Evolutionary conservation across 2,888 invertebrate genomes (phyloP), one percentile per base, ranked within the genome.

Genomic region (Stramonita haemastoma): DNA sequence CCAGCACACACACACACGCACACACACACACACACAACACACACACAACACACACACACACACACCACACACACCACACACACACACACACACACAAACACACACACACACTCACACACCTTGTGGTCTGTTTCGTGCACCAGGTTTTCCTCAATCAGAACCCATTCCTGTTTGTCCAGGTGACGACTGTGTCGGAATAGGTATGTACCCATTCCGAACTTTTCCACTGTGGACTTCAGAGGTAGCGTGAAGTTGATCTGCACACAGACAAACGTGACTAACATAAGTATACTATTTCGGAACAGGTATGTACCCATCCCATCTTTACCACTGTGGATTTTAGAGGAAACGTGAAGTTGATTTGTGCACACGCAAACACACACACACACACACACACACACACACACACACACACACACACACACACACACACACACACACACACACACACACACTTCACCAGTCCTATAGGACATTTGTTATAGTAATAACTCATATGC

Each of bases 81-180:
- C 5, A 73, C 2, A 73, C n/a, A 26, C 22, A 73, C n/a, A 26
- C 17, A 79, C 17, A 79, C 32, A 79, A 6, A 79, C 32, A 79
- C 11, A 79, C 32, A 34, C 34, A 79, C 5, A 79, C 73, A 73
- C 73, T 46, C 0, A n/a, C 88, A 46, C 29, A 89, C 89, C 89
- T 89, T 46, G 57, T 66, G 56, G 0, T 89, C 85, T 4, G 15
- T 29, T 46, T 85, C 70, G n/a, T 85, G 26, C 22, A 83, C 22
- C 1, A 90, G 46, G 73, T 91, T 91, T 73, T 91, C 91, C 84
- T 91, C 91, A 19, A 91, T 91, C n/a, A 91, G 83, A 11, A 91
- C 91, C 91, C 91, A 91, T 86, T 91, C 91, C 73, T 89, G 77
- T 73, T 89, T 90, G 85, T 90, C 91, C 89, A 91, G 46, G 17